Conservation (phyloP, 2,113 vertebrate species). For the Ptilonorhynchus violaceus region DNA sequence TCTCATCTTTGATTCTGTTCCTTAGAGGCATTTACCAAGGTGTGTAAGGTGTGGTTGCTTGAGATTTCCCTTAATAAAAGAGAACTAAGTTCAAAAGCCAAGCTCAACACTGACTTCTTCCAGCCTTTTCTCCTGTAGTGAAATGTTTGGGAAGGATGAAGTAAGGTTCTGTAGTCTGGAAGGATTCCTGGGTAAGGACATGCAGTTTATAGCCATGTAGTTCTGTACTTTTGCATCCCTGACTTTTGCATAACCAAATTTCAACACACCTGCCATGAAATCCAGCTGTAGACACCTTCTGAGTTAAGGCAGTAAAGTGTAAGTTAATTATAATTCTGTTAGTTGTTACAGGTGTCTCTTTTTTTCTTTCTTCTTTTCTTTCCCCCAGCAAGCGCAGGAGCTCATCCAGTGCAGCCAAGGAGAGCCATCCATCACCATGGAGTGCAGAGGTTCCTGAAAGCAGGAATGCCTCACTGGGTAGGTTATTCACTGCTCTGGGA, state of each 20-base stretch:
- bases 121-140: not conserved
- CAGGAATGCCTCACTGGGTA: constrained; percentile 57
- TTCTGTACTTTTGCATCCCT: not conserved
- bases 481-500: not conserved
- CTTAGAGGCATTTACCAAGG: not conserved
- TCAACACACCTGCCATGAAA: not conserved
- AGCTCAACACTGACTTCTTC: not conserved
- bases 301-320: not conserved
- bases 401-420: constrained; percentile 33
- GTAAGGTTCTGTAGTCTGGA: not conserved
- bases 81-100: not conserved
- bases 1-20: not conserved
- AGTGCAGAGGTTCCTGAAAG: constrained; percentile 36
- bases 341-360: not conserved
- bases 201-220: not conserved
- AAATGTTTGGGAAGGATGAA: not conserved
- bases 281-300: not conserved
- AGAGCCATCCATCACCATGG: constrained; percentile 37
- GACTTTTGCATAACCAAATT: not conserved
- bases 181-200: not conserved
- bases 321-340: not conserved
- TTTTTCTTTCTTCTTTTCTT: not conserved
- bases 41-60: not conserved
- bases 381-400: constrained; percentile 26
- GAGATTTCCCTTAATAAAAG: not conserved